A percentile compares a stretch with the other conserved stretches of the same genome.
Evolutionary conservation across 30 jellyfish, hydroid and myxozoan genomes (phyloP).

Genomic region (Pseudorhiza aurosa): DNA sequence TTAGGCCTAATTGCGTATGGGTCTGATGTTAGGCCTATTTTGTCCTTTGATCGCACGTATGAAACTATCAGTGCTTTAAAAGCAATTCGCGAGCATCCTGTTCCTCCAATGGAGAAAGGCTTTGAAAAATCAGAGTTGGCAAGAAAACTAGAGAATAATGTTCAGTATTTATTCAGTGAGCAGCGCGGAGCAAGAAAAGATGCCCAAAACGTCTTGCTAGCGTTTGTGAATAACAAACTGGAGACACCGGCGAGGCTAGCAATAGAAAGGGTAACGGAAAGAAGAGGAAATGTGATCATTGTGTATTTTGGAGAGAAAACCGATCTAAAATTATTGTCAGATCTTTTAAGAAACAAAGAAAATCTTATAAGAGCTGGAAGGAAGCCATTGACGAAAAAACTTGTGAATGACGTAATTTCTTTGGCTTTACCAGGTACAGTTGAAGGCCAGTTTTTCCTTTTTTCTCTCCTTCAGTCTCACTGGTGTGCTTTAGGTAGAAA

Average conservation of each 20-base stretch:
- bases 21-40: background rate
- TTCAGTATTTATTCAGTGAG: background rate
- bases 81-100: background rate
- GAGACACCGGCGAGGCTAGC: background rate
- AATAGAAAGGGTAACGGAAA: background rate
- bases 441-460: too few relatives aligned
- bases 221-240: background rate
- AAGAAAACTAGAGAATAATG: background rate
- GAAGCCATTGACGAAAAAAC: background rate
- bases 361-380: background rate
- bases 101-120: background rate
- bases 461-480: too few relatives aligned
- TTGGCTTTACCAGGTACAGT: background rate
- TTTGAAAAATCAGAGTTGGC: background rate
- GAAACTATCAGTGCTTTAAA: background rate
- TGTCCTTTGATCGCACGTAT: background rate
- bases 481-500: too few relatives aligned
- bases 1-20: slow-evolving; percentile 39
- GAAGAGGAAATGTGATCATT: background rate
- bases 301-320: background rate
- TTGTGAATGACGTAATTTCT: background rate
- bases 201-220: background rate
- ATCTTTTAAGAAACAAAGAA: background rate
- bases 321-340: background rate
- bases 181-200: background rate